Percentiles rank a stretch among this genome's conserved stretches.
These are phyloP conservation scores for Nomada hirtipes DNA, from an alignment of 2,888 invertebrate species.

Conservation along the genomic window DNA sequence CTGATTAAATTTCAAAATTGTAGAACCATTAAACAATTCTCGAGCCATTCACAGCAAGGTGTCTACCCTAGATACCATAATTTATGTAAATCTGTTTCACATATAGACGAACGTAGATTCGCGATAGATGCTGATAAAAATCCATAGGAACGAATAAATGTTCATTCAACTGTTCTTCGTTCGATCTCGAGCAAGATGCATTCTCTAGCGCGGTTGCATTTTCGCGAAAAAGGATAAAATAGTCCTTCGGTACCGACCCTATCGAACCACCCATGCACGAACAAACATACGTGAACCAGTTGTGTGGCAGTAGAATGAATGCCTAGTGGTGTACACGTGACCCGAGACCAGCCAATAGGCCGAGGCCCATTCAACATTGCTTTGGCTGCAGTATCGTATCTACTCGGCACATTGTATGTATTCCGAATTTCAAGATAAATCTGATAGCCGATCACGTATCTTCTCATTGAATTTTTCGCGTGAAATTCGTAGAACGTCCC, in stretches of 20 bases:
- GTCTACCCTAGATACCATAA: no score
- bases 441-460: conserved; percentile 12
- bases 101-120: background rate
- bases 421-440: conserved; percentile 34
- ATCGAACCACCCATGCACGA: conserved; percentile 53
- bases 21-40: background rate
- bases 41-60: background rate
- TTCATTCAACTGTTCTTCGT: background rate
- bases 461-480: conserved; percentile 18
- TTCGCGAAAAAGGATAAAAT: conserved; percentile 35
- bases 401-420: conserved; percentile 20
- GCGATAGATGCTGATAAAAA: no score
- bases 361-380: conserved; percentile 69
- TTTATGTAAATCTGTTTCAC: background rate
- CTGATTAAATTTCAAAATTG: no score
- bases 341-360: conserved; percentile 69
- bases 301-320: conserved; percentile 69
- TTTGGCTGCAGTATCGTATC: conserved; percentile 60
- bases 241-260: conserved; percentile 39
- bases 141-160: background rate
- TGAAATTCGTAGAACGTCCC: conserved; percentile 4
- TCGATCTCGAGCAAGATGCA: background rate
- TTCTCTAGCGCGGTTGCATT: background rate
- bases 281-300: conserved; percentile 65
- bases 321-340: conserved; percentile 70